A percentile compares a stretch with the other conserved stretches of the same genome.
phyloP scores from a whole-genome alignment of 1,140 invertebrate genomes.

The Trichonephila inaurata region DNA sequence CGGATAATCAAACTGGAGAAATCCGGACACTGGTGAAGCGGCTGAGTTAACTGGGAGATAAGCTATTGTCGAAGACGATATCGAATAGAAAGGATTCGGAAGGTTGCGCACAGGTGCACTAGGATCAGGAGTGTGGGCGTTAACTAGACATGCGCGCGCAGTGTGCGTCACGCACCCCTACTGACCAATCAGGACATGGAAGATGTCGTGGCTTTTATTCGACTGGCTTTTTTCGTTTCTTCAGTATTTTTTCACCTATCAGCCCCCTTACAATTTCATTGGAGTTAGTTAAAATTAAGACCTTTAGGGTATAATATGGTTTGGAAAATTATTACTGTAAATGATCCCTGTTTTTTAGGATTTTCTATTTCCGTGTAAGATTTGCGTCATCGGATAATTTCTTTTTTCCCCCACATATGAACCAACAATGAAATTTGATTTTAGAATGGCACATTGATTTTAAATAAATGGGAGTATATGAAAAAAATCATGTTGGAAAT shows the following conservation, averaged over 20 bases:
- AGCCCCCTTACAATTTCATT: not conserved
- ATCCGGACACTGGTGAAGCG: not conserved
- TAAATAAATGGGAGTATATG: not conserved
- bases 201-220: constrained; percentile 5
- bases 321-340: not conserved
- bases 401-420: not conserved
- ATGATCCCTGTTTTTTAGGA: not conserved
- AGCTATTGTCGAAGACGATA: constrained; percentile 41
- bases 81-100: constrained; percentile 26
- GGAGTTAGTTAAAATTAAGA: constrained; percentile 4
- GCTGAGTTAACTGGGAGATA: not conserved
- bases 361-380: too few relatives aligned
- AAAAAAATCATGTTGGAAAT: not conserved
- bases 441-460: not conserved
- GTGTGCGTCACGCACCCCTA: constrained; percentile 40
- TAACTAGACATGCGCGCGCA: constrained; percentile 68
- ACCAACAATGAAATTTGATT: not conserved
- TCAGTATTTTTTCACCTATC: not conserved
- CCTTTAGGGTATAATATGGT: not conserved
- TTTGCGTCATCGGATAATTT: too few relatives aligned
- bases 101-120: constrained; percentile 59
- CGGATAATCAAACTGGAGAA: not conserved
- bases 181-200: constrained; percentile 32
- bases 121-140: constrained; percentile 46
- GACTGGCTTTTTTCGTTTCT: not conserved